Evolutionary conservation across 23 tunicate genomes (phyloP).

Genomic region (Halocynthia aurantium): DNA sequence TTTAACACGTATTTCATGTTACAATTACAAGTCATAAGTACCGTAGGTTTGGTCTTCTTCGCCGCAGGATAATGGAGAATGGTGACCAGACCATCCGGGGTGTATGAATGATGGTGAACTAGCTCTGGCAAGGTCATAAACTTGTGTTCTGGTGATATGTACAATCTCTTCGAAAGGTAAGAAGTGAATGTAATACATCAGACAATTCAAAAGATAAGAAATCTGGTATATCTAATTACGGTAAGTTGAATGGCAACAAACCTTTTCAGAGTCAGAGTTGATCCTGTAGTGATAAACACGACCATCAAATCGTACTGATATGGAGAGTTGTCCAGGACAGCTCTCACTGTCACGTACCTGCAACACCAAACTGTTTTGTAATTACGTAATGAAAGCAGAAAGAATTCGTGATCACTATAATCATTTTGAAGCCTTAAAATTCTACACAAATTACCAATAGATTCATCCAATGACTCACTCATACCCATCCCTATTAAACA

Average conservation of each 20-base stretch:
- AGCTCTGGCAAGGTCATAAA: constrained; percentile 87
- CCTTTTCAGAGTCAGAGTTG: constrained; percentile 28
- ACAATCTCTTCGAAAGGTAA: constrained; percentile 40
- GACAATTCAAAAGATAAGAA: background rate
- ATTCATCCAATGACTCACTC: no score
- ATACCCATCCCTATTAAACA: no score
- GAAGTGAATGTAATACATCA: background rate
- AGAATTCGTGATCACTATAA: no score
- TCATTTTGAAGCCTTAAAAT: no score
- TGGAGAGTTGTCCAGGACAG: constrained; percentile 79
- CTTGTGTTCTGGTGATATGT: constrained; percentile 76
- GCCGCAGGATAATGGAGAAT: constrained; percentile 84
- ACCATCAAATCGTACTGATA: constrained; percentile 78
- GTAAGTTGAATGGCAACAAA: background rate
- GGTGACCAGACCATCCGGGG: constrained; percentile 85
- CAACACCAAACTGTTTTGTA: background rate
- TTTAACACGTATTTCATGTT: no score
- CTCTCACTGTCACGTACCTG: constrained; percentile 95
- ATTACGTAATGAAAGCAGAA: no score
- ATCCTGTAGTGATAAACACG: constrained; percentile 86
- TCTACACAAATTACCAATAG: no score
- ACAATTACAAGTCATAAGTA: constrained; percentile 12
- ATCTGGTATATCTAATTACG: no score
- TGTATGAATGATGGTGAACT: constrained; percentile 88
- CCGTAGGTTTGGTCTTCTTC: constrained; percentile 60